phyloP scores from a whole-genome alignment of 1,140 invertebrate species.

The Drosophila takahashii region DNA sequence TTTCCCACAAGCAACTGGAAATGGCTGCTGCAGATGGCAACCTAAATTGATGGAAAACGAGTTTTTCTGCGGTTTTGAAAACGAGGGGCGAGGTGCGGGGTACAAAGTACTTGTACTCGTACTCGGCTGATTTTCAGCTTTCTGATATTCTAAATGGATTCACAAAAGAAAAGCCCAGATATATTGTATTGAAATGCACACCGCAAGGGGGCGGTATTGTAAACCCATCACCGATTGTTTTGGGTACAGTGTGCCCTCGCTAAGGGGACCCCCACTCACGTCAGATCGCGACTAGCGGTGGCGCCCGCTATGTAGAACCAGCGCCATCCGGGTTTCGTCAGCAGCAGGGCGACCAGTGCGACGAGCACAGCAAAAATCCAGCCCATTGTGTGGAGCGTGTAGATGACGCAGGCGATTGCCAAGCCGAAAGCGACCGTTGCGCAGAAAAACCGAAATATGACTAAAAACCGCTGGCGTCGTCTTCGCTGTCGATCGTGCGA shows the following conservation, averaged over 20 bases:
- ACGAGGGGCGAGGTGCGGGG: background rate
- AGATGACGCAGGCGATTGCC: slow-evolving; percentile 67
- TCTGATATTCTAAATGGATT: slow-evolving; percentile 54
- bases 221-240: slow-evolving; percentile 55
- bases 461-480: slow-evolving; percentile 68
- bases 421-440: slow-evolving; percentile 67
- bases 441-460: slow-evolving; percentile 74
- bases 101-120: slow-evolving; percentile 61
- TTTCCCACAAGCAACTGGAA: slow-evolving; percentile 25
- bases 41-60: slow-evolving; percentile 64
- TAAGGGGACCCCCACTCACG: slow-evolving; percentile 68
- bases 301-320: slow-evolving; percentile 89
- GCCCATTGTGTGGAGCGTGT: slow-evolving; percentile 72
- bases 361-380: slow-evolving; percentile 72
- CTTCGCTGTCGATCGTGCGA: slow-evolving; percentile 55
- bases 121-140: slow-evolving; percentile 33
- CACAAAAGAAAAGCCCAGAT: slow-evolving; percentile 61
- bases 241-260: slow-evolving; percentile 3
- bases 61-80: slow-evolving; percentile 48
- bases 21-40: slow-evolving; percentile 51
- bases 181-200: slow-evolving; percentile 74
- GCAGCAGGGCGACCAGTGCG: slow-evolving; percentile 61
- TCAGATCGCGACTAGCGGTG: slow-evolving; percentile 90
- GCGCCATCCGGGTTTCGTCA: slow-evolving; percentile 86
- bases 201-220: slow-evolving; percentile 70